phyloP scores from a whole-genome alignment of 2,797 vertebrate species.

The Hippoglossus hippoglossus region DNA sequence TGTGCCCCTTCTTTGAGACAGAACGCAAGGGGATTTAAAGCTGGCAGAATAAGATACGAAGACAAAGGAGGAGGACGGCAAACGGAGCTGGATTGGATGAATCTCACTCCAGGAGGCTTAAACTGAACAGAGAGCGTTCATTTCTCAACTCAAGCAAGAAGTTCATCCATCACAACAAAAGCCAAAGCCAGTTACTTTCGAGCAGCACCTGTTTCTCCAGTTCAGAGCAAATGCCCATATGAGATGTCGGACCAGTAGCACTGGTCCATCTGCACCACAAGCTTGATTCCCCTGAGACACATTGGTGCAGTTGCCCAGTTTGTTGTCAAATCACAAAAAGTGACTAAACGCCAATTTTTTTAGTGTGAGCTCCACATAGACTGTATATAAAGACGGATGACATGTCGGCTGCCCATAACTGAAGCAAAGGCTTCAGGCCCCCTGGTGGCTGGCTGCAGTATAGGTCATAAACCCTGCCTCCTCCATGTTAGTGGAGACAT shows the following conservation, averaged over 20 bases:
- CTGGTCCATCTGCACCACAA: too few species aligned
- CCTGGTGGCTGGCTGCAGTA: too few species aligned
- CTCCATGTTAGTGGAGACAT: too few species aligned
- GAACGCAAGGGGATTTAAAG: constrained; percentile 35
- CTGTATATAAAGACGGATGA: too few species aligned
- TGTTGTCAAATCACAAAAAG: too few species aligned
- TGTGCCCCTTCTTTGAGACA: constrained; percentile 42
- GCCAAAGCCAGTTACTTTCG: not conserved
- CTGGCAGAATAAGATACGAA: constrained; percentile 22
- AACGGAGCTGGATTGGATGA: constrained; percentile 13
- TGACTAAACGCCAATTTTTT: too few species aligned
- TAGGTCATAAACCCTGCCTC: too few species aligned
- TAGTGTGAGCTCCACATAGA: too few species aligned
- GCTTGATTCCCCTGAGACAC: not conserved
- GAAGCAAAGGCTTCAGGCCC: too few species aligned
- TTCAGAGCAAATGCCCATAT: constrained; percentile 10
- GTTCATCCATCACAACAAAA: constrained; percentile 41
- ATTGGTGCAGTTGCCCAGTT: not conserved
- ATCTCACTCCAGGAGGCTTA: constrained; percentile 9
- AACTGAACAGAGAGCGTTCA: constrained; percentile 27
- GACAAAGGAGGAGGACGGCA: constrained; percentile 24
- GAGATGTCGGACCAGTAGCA: not conserved
- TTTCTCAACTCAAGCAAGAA: constrained; percentile 34
- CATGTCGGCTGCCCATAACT: too few species aligned
- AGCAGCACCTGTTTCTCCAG: constrained; percentile 7